These are phyloP conservation scores for Gari tellinella DNA, from an alignment of 2,888 invertebrate genomes.

Conservation along the genomic window DNA sequence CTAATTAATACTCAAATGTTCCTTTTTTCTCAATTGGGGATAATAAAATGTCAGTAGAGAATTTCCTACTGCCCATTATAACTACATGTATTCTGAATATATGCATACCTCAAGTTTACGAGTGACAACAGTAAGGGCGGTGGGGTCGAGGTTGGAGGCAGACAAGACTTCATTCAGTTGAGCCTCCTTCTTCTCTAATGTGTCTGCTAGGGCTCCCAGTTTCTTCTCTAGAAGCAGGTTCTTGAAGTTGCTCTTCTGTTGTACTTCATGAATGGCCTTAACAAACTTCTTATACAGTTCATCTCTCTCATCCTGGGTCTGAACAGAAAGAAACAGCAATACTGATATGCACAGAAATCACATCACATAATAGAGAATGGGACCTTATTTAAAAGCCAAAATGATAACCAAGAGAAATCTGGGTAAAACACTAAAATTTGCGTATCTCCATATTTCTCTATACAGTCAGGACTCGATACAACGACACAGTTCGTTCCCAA, in stretches of 20 bases:
- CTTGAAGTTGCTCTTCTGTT: slow-evolving; percentile 93
- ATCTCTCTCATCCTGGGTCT: slow-evolving; percentile 90
- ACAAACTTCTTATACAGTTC: slow-evolving; percentile 92
- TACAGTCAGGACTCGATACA: too few species aligned
- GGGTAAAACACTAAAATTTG: too few species aligned
- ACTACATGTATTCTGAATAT: too few species aligned
- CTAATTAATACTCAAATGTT: too few species aligned
- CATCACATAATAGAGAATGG: too few species aligned
- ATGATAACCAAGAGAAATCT: too few species aligned
- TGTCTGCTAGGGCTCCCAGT: slow-evolving; percentile 88
- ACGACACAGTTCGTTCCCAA: too few species aligned
- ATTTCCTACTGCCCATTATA: not conserved
- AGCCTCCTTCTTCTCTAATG: slow-evolving; percentile 89
- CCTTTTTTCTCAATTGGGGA: too few species aligned
- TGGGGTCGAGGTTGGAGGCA: slow-evolving; percentile 87
- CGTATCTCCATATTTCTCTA: too few species aligned
- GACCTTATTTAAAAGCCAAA: too few species aligned
- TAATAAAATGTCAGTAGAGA: not conserved
- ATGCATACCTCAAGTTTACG: slow-evolving; percentile 87
- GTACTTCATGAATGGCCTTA: slow-evolving; percentile 93
- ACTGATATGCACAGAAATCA: too few species aligned
- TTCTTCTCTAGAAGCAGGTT: slow-evolving; percentile 92
- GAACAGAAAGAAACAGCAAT: slow-evolving; percentile 26
- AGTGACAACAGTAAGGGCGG: slow-evolving; percentile 86
- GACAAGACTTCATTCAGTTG: slow-evolving; percentile 89